Conservation (phyloP, 2,888 invertebrate species). For the Theretra japonica region DNA sequence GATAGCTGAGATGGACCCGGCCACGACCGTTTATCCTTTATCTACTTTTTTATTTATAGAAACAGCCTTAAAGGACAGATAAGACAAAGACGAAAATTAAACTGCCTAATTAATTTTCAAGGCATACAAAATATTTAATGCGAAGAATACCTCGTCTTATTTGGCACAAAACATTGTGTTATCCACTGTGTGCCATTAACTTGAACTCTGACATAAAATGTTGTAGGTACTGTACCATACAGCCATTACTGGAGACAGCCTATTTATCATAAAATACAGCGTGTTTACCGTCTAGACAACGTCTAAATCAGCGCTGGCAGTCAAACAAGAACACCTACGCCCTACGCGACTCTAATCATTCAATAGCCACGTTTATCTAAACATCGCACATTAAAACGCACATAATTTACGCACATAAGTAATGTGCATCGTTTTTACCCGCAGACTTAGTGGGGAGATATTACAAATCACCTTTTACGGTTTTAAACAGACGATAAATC, state of each 20-base stretch:
- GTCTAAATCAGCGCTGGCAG: constrained; percentile 16
- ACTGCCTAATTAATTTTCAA: too few species aligned
- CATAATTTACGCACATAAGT: constrained; percentile 41
- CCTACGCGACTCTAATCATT: constrained; percentile 14
- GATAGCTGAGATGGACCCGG: constrained; percentile 12
- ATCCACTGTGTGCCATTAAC: too few species aligned
- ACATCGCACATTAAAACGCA: constrained; percentile 32
- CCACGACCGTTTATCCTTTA: constrained; percentile 18
- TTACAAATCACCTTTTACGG: constrained; percentile 77
- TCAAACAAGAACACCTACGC: constrained; percentile 25
- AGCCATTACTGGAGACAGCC: background rate
- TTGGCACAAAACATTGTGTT: too few species aligned
- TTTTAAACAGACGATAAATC: constrained; percentile 73
- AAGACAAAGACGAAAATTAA: background rate
- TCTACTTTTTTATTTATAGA: constrained; percentile 1
- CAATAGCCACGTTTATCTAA: constrained; percentile 30
- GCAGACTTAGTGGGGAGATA: constrained; percentile 55
- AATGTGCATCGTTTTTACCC: constrained; percentile 47
- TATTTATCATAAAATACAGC: constrained; percentile 24
- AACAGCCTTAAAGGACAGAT: background rate
- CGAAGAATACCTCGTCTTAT: too few species aligned
- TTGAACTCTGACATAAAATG: background rate
- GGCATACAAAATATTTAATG: too few species aligned
- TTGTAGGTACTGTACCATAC: background rate
- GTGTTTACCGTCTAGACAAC: background rate